These are phyloP conservation scores for Drosophila neonasuta DNA, from an alignment of 2,888 invertebrate genomes.

Conservation along the genomic window DNA sequence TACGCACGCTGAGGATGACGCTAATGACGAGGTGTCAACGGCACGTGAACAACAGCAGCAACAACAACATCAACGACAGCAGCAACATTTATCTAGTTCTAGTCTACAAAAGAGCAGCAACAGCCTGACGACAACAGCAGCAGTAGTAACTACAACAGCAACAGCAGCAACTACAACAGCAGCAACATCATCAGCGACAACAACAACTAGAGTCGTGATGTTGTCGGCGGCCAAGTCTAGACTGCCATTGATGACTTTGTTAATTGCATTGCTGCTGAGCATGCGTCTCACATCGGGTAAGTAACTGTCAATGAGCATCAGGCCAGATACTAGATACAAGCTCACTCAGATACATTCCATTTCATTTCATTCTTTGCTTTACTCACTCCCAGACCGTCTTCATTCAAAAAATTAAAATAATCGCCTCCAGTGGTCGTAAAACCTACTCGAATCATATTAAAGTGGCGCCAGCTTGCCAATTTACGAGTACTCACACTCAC, in stretches of 20 bases:
- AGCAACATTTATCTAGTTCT: conserved; percentile 63
- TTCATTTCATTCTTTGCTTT: conserved; percentile 23
- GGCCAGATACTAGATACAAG: conserved; percentile 2
- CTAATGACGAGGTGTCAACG: conserved; percentile 79
- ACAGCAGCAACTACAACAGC: conserved; percentile 48
- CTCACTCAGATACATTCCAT: conserved; percentile 7
- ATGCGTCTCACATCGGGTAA: conserved; percentile 78
- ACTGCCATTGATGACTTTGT: conserved; percentile 77
- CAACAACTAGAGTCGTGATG: conserved; percentile 24
- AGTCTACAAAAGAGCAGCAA: conserved; percentile 59
- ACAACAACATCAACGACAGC: conserved; percentile 26
- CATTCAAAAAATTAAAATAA: conserved; percentile 38
- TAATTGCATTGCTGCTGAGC: conserved; percentile 79
- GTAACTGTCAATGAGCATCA: conserved; percentile 37
- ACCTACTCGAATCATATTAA: conserved; percentile 12
- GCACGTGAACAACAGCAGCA: conserved; percentile 65
- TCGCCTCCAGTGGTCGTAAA: conserved; percentile 3
- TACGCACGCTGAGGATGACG: conserved; percentile 51
- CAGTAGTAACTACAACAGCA: conserved; percentile 23
- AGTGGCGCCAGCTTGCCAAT: conserved; percentile 42
- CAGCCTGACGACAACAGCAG: conserved; percentile 35
- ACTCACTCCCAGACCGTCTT: conserved; percentile 15
- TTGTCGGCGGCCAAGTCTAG: conserved; percentile 55
- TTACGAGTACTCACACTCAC: conserved; percentile 4
- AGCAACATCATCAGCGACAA: conserved; percentile 35